Evolutionary conservation across 2,797 vertebrate species (phyloP).

Genomic region (Neosilurus hyrtlii): DNA sequence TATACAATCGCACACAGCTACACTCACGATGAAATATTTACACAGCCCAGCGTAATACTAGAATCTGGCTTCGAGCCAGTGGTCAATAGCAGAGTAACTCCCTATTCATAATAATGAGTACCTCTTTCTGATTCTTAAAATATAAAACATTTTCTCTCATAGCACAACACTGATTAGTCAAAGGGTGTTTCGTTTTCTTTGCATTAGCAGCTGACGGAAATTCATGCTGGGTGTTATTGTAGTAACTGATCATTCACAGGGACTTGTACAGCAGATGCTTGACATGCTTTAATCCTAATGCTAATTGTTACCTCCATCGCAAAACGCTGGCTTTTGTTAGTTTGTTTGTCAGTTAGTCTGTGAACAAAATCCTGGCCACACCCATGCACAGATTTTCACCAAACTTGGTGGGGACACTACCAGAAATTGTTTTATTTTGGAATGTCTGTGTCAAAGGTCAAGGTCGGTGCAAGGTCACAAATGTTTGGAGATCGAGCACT

Average conservation of each 20-base stretch:
- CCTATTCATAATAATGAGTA: no score
- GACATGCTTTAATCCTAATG: background rate
- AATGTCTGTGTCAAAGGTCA: no score
- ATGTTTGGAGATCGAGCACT: no score
- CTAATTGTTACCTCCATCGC: background rate
- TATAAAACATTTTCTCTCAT: background rate
- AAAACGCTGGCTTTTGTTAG: no score
- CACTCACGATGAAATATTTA: background rate
- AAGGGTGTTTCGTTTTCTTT: background rate
- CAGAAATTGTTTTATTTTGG: no score
- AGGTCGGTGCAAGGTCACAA: no score
- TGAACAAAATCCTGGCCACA: no score
- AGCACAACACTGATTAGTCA: background rate
- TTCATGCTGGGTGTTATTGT: background rate
- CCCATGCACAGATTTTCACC: no score
- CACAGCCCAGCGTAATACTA: background rate
- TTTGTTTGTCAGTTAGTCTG: no score
- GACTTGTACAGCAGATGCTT: background rate
- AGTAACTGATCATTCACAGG: background rate
- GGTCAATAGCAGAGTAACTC: background rate
- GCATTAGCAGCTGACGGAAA: background rate
- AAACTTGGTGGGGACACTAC: no score
- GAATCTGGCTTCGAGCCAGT: background rate
- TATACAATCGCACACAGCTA: background rate
- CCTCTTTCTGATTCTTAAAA: no score